Base-by-base conservation (phyloP, 2,888 invertebrate species). In the Andrena haemorrhoa region DNA sequence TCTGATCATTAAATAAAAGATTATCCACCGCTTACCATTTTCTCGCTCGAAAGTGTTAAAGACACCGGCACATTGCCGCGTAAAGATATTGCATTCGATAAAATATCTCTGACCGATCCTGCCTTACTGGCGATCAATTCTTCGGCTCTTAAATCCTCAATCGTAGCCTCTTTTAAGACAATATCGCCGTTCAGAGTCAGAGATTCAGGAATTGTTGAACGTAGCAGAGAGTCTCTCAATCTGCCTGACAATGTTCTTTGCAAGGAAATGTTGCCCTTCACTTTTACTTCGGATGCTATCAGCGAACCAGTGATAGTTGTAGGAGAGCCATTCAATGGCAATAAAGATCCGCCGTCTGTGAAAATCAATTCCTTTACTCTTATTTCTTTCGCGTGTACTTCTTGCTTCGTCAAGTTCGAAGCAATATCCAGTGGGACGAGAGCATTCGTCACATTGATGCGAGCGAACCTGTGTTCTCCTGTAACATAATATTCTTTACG, bases 211-310 rank as follows among this genome's bases (percentile, higher is more conserved):
- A 95, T 93, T 6, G 93, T 94, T 2, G 95, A 90, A 2, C 95
- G 95, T 79, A 94, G 94, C 83, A 95, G 93, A 58, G 92, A 90
- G 12, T 94, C 92, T 5, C 95, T 85, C 20, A 93, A 91, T 7
- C 91, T 86, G 49, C 95, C 95, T 35, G 92, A 90, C 72, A 95
- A 93, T 88, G 94, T 94, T 8, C 95, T 95, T 89, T 94, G 91
- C 16, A 94, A 75, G 33, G 91, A 80, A 33, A 96, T 94, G 0
- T 94, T 94, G 61, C 94, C 94, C 73, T 94, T 88, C 7, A 91
- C 23, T 70, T 51, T 84, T 3, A 87, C 82, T 78, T 83, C 88
- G 0, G 81, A 8, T 5, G 85, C 87, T 16, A 78, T 86, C 4
- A 92, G 72, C 0, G 83, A 82, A 5, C 90, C 90, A 1, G 75